Evolutionary conservation across 2,888 invertebrate genomes (phyloP).

Genomic region (Nephrotoma guestfalica): DNA sequence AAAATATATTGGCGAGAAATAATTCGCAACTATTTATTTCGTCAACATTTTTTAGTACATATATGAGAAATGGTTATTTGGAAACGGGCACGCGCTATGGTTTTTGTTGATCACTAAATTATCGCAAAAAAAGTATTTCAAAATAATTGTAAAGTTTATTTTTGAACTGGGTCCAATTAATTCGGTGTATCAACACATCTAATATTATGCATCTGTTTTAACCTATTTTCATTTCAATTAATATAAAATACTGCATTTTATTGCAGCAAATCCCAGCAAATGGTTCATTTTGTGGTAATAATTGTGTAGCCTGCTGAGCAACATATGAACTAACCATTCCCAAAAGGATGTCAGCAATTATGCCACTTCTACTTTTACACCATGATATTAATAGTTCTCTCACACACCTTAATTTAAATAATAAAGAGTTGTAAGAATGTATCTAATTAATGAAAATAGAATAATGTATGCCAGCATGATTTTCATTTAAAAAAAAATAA

Average conservation of each 20-base stretch:
- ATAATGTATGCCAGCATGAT: background rate
- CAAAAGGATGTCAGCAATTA: background rate
- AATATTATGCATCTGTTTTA: background rate
- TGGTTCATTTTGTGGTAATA: too few species aligned
- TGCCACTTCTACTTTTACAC: background rate
- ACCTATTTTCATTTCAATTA: background rate
- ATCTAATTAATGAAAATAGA: background rate
- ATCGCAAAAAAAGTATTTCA: background rate
- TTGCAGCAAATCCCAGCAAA: too few species aligned
- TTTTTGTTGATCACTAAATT: background rate
- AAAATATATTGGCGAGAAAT: background rate
- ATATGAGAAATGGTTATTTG: background rate
- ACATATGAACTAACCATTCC: background rate
- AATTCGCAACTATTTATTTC: background rate
- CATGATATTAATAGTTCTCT: background rate
- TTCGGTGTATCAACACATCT: background rate
- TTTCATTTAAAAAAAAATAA: background rate
- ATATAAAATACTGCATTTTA: background rate
- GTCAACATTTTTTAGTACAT: background rate
- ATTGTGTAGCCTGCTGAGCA: too few species aligned
- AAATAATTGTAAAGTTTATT: background rate
- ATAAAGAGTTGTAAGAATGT: background rate
- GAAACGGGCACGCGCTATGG: background rate
- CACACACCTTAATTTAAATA: background rate
- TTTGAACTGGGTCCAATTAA: background rate